Evolutionary conservation across 2,888 invertebrate genomes (phyloP), one percentile per base, ranked within the genome.

Genomic region (Dasysyrphus tricinctus): DNA sequence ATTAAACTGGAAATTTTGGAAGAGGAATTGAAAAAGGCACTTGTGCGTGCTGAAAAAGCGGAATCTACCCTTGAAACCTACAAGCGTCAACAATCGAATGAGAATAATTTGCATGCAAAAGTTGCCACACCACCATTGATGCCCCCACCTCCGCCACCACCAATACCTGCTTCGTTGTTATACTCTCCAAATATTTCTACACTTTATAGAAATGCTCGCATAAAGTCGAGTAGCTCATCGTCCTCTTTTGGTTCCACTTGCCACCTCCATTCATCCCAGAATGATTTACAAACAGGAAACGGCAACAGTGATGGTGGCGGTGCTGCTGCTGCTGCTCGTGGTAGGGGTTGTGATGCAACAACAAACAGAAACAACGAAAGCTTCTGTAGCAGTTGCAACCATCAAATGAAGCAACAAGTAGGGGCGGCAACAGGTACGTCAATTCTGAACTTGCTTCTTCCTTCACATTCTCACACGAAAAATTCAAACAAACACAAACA

Each of bases 1-100:
- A 93, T 94, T 89, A 94, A 94, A 91, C 90, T 94, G 85, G 94
- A 94, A 89, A 91, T 94, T 65, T 93, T 94, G 7, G 94, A 94
- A 90, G 93, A 93, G 47, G 94, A 94, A 88, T 90, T 94, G 79
- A 93, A 93, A 54, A 91, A 93, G 88, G 93, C 94, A 9, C 89
- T 93, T 63, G 91, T 93, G 76, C 92, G 94, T 77, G 94, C 94
- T 44, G 93, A 94, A 88, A 91, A 91, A 59, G 94, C 94, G 65
- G 94, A 94, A 90, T 91, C 91, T 80, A 92, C 92, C 73, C 90
- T 92, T 79, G 90, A 92, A 80, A 91, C 87, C 42, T 91, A 89
- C 81, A 90, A 90, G 81, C 75, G 56, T 39, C 88, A 89, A 88
- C 86, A 87, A 69, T 87, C 88, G 67, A 67, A 75, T 57, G 77